Evolutionary conservation across 2,113 vertebrate species (phyloP), one percentile per base, ranked within the genome.

Genomic region (Percina caprodes): DNA sequence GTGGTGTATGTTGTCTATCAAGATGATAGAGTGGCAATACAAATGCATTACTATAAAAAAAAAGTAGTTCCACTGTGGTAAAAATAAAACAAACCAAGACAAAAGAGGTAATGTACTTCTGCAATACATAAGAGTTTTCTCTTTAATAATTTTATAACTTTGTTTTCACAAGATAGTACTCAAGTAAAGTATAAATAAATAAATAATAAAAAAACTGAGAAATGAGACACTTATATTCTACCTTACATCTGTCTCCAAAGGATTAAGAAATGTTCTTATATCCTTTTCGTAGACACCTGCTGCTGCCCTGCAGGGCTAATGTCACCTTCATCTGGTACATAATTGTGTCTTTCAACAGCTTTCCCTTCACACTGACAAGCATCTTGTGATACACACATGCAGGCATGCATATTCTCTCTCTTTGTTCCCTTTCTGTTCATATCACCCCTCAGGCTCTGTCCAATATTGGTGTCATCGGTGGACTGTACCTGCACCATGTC

Each of bases 271-370:
- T 80, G 52, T 51, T 86, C 71, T 86, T 52, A 63, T 24, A 76
- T 85, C 70, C 35, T 35, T 73, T 24, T 71, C 33, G 61, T 35
- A 74, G 71, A 85, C 77, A 86, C 80, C 73, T 89, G 86, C 86
- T 77, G 68, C 76, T 80, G 76, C 77, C 84, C 91, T 75, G 80
- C 76, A 82, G 87, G 87, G 61, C 45, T 77, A 73, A 89, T 86
- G 89, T 94, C 91, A 91, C 91, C 88, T 92, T 93, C 83, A 89
- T 79, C 48, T 73, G 35, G 45, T 69, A 86, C 79, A 87, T 83
- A 74, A 73, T 72, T 80, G 51, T 77, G 79, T 80, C 71, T 79
- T 89, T 85, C 66, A 79, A 63, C 88, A 92, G 88, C 75, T 89
- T 86, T 90, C 78, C 67, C 55, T 52, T 78, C 83, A 86, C 67